phyloP scores from a whole-genome alignment of 2,888 invertebrate species.

The Trichopria drosophilae region DNA sequence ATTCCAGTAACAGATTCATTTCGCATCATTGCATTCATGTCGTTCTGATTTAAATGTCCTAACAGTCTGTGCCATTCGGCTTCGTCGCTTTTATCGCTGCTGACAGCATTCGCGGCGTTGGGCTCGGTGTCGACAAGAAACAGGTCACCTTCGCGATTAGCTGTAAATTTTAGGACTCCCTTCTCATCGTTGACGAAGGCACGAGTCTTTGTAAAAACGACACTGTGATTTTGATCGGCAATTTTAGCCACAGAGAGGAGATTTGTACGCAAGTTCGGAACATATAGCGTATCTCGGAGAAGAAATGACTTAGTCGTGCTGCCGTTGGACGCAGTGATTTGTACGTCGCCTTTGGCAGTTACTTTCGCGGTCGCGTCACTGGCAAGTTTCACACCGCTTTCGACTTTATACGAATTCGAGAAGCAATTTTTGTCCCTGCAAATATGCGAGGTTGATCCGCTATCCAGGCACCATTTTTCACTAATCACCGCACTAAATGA shows the following conservation, averaged over 20 bases:
- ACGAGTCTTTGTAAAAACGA: background rate
- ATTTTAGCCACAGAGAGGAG: constrained; percentile 20
- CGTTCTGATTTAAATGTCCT: background rate
- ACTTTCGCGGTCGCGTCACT: constrained; percentile 5
- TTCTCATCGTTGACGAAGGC: background rate
- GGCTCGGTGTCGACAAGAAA: background rate
- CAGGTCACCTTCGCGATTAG: constrained; percentile 13
- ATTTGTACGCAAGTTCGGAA: constrained; percentile 25
- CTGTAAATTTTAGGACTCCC: too few relatives aligned
- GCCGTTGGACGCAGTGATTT: background rate
- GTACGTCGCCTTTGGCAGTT: constrained; percentile 2
- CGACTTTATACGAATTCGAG: background rate
- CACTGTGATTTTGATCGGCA: background rate
- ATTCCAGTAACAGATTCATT: background rate
- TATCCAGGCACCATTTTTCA: constrained; percentile 7
- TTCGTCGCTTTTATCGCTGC: background rate
- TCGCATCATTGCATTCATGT: background rate
- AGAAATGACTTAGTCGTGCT: too few relatives aligned
- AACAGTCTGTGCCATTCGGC: background rate
- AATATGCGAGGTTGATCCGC: constrained; percentile 3
- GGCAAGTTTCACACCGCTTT: constrained; percentile 3
- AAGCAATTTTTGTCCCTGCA: background rate
- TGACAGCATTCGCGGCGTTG: background rate
- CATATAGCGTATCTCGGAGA: background rate
- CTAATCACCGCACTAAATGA: too few relatives aligned